Base-by-base conservation (phyloP, 37 sponge, comb jelly and placozoan species). In the Geodia barretti region DNA sequence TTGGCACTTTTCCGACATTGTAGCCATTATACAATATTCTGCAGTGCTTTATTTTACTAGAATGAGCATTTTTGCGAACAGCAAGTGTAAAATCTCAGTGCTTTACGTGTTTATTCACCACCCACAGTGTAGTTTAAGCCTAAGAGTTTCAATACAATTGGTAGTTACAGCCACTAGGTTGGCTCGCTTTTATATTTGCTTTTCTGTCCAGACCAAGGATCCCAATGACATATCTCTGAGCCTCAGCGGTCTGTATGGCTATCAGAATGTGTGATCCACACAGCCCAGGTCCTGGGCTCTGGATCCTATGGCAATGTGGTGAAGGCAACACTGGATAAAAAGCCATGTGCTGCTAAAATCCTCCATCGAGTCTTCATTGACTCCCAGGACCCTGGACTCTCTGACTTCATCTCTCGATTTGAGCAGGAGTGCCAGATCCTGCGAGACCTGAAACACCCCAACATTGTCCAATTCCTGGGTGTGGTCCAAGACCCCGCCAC, bases 381-480 rank as follows among this genome's bases (percentile, higher is more conserved):
- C 19, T 7, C 32, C 32, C 24, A 41, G 33, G 34, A 70, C 14
- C 43, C 32, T 20, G 43, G 77, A 37, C n/a, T n/a, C n/a, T 47
- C 36, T 5, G 4, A 5, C 3, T 28, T 3, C 3, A 29, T 58
- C 33, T 17, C 41, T 20, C 63, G 61, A 26, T 86, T 86, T 42
- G 34, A 39, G 19, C 65, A 71, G 24, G 86, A 86, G 60, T 86
- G 79, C 42, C 31, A 62, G 4, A 73, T 86, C 26, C 59, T 86
- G 35, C 28, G 65, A 42, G 26, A 23, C 23, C 54, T 86, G 34
- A 40, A 33, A 3, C 86, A 86, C 68, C 86, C 86, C 1, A 76
- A 86, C 26, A 86, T 86, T 28, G 68, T 86, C 25, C 86, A 72
- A 68, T 86, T 62, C 35, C 70, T 86, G 1, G 74, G 79, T 28